Evolutionary conservation across 1,140 invertebrate genomes (phyloP).

Genomic region (Venturia canescens): DNA sequence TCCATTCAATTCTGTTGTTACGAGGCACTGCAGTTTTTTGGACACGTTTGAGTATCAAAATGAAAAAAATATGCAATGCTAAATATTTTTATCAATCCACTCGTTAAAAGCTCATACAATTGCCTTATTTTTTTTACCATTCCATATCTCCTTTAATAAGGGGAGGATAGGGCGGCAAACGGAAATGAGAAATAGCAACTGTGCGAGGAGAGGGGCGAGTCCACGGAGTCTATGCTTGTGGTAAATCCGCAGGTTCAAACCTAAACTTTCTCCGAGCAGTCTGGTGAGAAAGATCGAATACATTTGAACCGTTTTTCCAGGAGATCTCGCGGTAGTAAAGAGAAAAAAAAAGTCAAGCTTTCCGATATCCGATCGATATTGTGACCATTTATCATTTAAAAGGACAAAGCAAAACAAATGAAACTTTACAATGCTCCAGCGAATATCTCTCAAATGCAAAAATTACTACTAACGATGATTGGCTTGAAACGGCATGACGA

Average conservation of each 20-base stretch:
- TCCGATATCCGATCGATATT: not conserved
- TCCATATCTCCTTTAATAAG: not conserved
- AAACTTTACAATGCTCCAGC: not conserved
- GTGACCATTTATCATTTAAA: not conserved
- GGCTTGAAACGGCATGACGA: too few relatives aligned
- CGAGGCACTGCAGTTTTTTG: too few relatives aligned
- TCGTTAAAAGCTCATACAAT: not conserved
- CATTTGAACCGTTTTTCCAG: not conserved
- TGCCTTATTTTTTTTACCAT: not conserved
- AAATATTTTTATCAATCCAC: not conserved
- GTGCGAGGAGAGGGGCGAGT: not conserved
- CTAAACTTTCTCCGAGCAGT: not conserved
- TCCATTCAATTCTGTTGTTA: too few relatives aligned
- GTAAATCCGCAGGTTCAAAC: not conserved
- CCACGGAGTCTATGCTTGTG: not conserved
- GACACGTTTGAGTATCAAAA: too few relatives aligned
- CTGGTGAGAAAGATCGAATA: not conserved
- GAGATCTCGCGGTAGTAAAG: not conserved
- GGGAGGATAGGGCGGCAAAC: not conserved
- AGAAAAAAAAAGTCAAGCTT: not conserved
- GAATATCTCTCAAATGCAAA: not conserved
- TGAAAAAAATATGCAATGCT: too few relatives aligned
- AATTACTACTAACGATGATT: not conserved
- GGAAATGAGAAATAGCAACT: conserved; percentile 20
- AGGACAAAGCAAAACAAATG: not conserved